Conservation (phyloP, 37 sponge, comb jelly and placozoan genomes). For the Hormiphora californensis region DNA sequence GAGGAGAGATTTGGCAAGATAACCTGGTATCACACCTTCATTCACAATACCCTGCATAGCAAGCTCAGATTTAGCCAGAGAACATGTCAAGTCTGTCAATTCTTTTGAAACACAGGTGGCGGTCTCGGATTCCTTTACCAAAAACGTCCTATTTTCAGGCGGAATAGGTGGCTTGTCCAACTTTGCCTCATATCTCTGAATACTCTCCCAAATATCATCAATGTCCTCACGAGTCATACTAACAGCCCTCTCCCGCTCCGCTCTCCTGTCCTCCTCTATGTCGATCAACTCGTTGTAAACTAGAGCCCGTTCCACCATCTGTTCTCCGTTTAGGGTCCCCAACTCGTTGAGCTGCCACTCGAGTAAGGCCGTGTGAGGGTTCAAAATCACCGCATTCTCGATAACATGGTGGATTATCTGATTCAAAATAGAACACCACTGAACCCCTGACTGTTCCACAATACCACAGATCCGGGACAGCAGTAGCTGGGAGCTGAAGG, state of each 20-base stretch:
- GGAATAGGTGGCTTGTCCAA: neutral
- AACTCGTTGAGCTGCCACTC: neutral
- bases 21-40: neutral
- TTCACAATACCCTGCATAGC: neutral
- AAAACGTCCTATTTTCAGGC: too few relatives aligned
- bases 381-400: neutral
- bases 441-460: neutral
- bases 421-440: slow-evolving; percentile 47
- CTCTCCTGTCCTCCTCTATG: neutral
- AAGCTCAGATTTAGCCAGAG: neutral
- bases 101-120: too few relatives aligned
- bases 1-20: neutral
- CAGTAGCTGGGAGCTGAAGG: neutral
- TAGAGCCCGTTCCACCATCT: slow-evolving; percentile 11
- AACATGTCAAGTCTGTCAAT: neutral
- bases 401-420: neutral
- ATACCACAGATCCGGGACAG: neutral
- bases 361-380: neutral
- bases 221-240: neutral
- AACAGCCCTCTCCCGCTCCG: neutral
- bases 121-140: too few relatives aligned
- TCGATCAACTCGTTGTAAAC: neutral
- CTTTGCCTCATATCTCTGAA: neutral
- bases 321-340: neutral
- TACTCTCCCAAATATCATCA: neutral